A percentile compares a stretch with the other conserved stretches of the same genome.
Conservation (phyloP, 2,113 vertebrate species). For the Arvicanthis niloticus region DNA sequence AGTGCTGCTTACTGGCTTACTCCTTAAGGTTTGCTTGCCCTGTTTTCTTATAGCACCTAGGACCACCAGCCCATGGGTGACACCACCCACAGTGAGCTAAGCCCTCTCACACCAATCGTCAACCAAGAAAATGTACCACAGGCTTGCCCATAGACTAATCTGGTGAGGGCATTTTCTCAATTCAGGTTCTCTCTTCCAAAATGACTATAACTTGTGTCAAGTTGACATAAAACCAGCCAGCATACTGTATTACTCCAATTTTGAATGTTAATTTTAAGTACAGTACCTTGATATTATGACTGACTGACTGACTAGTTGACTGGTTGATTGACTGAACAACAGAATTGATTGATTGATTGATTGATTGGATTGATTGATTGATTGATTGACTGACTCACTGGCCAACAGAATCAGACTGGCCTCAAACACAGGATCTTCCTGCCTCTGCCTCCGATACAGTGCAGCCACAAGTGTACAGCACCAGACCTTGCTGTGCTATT, state of each 20-base stretch:
- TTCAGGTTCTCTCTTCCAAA: neutral
- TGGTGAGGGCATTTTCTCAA: neutral
- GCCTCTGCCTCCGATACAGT: neutral
- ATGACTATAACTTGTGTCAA: neutral
- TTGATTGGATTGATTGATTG: too few relatives aligned
- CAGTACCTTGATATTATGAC: neutral
- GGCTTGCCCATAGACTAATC: neutral
- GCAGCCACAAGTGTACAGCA: neutral
- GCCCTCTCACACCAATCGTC: neutral
- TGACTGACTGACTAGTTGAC: neutral
- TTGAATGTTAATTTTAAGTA: neutral
- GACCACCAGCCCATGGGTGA: neutral
- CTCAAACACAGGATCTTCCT: neutral
- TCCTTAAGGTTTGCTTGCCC: neutral
- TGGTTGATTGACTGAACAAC: neutral
- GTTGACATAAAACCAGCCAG: neutral
- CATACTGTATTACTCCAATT: neutral
- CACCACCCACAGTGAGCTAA: neutral
- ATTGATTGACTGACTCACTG: neutral
- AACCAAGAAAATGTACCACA: neutral
- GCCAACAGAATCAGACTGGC: neutral
- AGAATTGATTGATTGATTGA: neutral
- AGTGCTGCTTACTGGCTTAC: neutral
- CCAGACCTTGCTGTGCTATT: neutral
- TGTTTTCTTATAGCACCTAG: neutral